These are phyloP conservation scores for Yponomeuta malinellus DNA, from an alignment of 2,888 invertebrate species.

Conservation along the genomic window DNA sequence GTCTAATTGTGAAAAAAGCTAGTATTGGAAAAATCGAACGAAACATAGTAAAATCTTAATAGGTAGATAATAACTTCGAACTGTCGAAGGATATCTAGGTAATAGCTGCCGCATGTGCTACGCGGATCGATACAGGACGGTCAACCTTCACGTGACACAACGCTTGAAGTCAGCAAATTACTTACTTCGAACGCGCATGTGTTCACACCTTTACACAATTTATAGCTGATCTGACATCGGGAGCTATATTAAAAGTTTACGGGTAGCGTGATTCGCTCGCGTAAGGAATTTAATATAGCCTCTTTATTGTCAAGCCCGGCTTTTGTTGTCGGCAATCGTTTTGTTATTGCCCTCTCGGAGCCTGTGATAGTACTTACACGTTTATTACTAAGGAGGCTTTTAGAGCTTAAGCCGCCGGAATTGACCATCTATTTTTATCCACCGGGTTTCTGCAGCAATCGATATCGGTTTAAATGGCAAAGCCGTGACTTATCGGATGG, in stretches of 20 bases:
- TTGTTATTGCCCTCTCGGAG: conserved; percentile 7
- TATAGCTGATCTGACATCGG: conserved; percentile 71
- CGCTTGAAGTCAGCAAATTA: neutral
- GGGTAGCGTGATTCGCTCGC: conserved; percentile 47
- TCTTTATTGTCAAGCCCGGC: conserved; percentile 24
- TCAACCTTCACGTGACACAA: neutral
- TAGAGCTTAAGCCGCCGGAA: neutral
- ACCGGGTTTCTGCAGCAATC: neutral
- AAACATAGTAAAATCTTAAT: no score
- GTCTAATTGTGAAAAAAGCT: no score
- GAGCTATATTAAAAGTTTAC: conserved; percentile 39
- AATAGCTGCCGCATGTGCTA: no score
- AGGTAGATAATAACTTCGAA: no score
- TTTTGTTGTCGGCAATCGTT: conserved; percentile 12
- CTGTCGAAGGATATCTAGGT: no score
- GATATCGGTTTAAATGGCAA: no score
- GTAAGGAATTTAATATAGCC: conserved; percentile 57
- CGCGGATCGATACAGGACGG: no score
- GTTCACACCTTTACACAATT: conserved; percentile 54
- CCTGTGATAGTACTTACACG: neutral
- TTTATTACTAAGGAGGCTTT: neutral
- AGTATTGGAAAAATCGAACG: no score
- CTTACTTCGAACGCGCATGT: neutral
- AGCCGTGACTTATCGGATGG: no score
- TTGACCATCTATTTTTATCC: neutral